phyloP scores from a whole-genome alignment of 2,113 vertebrate genomes.

The Bothrops jararaca region DNA sequence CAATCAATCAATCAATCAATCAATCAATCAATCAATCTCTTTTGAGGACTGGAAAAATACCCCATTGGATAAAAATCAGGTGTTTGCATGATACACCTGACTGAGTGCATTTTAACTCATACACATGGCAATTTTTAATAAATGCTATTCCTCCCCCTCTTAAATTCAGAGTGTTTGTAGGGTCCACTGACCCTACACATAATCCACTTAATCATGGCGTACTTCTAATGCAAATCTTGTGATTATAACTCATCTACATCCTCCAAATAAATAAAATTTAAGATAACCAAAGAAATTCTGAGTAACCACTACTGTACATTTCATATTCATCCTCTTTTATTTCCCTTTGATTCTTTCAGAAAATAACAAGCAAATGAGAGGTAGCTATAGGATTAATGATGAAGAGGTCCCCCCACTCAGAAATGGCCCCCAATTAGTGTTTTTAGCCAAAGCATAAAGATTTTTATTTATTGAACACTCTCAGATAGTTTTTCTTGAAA shows the following conservation, averaged over 20 bases:
- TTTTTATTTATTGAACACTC: neutral
- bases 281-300: neutral
- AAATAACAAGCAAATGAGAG: neutral
- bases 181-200: neutral
- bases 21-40: neutral
- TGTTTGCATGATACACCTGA: neutral
- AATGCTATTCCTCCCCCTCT: neutral
- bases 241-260: neutral
- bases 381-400: neutral
- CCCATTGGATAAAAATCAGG: neutral
- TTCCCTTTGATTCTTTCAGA: neutral
- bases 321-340: neutral
- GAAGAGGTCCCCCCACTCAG: neutral
- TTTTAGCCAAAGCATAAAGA: neutral
- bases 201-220: neutral
- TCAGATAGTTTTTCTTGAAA: neutral
- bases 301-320: neutral
- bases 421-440: neutral
- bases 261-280: neutral
- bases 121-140: neutral
- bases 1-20: neutral
- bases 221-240: neutral
- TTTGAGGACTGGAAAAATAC: neutral
- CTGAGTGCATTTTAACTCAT: neutral
- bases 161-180: neutral